Evolutionary conservation across 2,888 invertebrate genomes (phyloP).

Genomic region (Ectemnius continuus): DNA sequence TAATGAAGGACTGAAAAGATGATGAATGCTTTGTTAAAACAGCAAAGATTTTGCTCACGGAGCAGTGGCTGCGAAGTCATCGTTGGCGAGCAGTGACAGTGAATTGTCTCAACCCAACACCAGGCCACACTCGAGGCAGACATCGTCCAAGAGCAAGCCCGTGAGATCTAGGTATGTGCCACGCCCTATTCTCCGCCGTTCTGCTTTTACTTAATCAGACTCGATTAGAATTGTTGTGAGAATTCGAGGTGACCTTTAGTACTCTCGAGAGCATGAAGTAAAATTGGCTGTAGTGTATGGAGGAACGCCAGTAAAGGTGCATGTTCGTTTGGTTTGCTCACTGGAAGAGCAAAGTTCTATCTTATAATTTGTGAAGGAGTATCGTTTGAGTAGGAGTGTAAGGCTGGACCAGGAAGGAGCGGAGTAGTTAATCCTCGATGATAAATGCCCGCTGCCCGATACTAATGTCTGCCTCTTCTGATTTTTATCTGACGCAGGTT

Average conservation of each 20-base stretch:
- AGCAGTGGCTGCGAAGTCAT: slow-evolving; percentile 77
- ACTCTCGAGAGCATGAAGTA: slow-evolving; percentile 2
- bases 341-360: background rate
- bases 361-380: background rate
- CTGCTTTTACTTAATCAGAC: background rate
- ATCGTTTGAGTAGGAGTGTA: too few species aligned
- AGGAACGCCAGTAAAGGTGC: background rate
- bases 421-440: too few species aligned
- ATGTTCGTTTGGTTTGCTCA: background rate
- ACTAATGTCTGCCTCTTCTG: slow-evolving; percentile 60
- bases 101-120: slow-evolving; percentile 79
- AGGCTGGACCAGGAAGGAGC: too few species aligned
- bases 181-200: background rate
- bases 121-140: slow-evolving; percentile 74
- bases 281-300: background rate
- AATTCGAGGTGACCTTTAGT: background rate
- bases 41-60: slow-evolving; percentile 85
- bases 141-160: slow-evolving; percentile 64
- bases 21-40: slow-evolving; percentile 10
- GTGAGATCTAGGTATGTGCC: slow-evolving; percentile 68
- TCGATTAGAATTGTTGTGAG: background rate
- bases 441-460: too few species aligned
- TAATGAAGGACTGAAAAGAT: background rate
- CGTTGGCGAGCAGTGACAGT: slow-evolving; percentile 80
- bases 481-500: slow-evolving; percentile 67